Evolutionary conservation across 2,113 vertebrate genomes (phyloP).

Genomic region (Tenebrosternarchus preto): DNA sequence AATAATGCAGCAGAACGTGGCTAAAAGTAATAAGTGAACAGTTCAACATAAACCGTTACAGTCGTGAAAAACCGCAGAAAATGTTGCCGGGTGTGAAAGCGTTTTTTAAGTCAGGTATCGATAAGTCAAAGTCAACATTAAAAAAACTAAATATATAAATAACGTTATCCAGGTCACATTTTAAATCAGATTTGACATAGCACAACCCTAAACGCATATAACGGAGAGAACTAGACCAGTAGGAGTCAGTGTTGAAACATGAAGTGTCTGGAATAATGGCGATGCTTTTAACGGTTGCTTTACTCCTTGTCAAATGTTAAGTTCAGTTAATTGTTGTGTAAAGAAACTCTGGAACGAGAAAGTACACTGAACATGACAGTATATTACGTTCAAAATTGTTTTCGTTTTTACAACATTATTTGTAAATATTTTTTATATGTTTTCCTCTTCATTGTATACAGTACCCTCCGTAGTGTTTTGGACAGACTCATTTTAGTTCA

Average conservation of each 20-base stretch:
- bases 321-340: not conserved
- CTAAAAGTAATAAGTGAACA: no score
- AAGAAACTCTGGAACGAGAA: not conserved
- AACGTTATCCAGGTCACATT: not conserved
- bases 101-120: no score
- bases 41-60: no score
- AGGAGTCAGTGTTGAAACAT: conserved; percentile 45
- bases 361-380: not conserved
- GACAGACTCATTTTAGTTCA: no score
- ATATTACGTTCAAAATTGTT: not conserved
- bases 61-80: no score
- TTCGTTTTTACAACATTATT: not conserved
- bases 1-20: not conserved
- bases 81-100: no score
- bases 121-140: no score
- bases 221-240: not conserved
- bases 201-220: not conserved
- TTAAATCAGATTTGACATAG: not conserved
- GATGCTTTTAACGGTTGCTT: conserved; percentile 3
- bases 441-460: not conserved
- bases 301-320: not conserved
- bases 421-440: not conserved
- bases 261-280: not conserved
- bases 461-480: no score
- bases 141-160: no score